Percentiles rank a stretch among this genome's conserved stretches.
Conservation (phyloP, 2,797 vertebrate species). For the Pitangus sulphuratus region DNA sequence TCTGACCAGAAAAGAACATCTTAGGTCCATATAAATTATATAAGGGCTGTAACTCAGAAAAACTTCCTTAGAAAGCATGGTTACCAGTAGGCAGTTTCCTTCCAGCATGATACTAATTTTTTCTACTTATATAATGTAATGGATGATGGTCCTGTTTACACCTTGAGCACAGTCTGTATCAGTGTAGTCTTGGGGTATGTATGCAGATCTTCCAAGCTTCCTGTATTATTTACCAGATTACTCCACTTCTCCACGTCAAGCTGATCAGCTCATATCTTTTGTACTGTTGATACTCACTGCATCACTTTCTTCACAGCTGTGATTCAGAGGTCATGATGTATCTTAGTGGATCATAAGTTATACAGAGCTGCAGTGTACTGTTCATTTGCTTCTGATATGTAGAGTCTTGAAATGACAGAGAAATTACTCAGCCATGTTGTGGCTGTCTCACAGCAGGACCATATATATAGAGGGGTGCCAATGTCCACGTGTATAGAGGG, state of each 20-base stretch:
- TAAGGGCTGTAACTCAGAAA: not conserved
- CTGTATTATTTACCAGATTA: not conserved
- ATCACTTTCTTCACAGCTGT: not conserved
- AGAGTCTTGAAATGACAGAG: not conserved
- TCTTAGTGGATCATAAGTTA: not conserved
- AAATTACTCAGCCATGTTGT: not conserved
- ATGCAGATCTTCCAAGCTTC: not conserved
- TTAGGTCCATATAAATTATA: not conserved
- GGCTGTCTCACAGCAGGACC: not conserved
- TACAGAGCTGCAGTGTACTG: not conserved
- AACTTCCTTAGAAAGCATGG: not conserved
- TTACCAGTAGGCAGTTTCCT: not conserved
- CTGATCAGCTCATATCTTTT: not conserved
- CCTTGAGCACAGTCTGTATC: not conserved
- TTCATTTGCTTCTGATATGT: not conserved
- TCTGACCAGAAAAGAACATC: not conserved
- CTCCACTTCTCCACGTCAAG: not conserved
- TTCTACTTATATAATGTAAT: fast-evolving
- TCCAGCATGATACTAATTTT: not conserved
- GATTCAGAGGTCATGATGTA: not conserved
- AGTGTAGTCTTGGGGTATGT: not conserved
- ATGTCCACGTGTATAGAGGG: fast-evolving
- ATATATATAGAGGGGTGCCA: no score
- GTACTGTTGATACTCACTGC: no score
- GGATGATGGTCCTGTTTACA: not conserved